Percentiles rank a stretch among this genome's conserved stretches.
phyloP scores from a whole-genome alignment of 1,140 invertebrate species.

The Drosophila rufa region DNA sequence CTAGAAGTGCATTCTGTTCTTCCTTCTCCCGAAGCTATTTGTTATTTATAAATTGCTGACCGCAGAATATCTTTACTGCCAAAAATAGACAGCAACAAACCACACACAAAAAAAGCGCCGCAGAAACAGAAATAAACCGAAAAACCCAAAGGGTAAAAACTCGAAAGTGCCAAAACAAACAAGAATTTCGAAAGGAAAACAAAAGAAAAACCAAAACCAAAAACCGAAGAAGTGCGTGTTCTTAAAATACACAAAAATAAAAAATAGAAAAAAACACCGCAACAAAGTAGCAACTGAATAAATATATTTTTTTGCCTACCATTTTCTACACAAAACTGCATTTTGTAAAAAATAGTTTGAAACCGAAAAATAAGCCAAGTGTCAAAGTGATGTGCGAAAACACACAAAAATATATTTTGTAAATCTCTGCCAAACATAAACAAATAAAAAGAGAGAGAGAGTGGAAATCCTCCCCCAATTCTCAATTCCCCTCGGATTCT shows the following conservation, averaged over 20 bases:
- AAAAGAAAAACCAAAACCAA: conserved; percentile 10
- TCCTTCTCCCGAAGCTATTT: conserved; percentile 63
- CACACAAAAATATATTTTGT: conserved; percentile 21
- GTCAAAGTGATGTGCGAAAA: conserved; percentile 65
- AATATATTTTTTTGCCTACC: conserved; percentile 17
- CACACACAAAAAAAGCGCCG: conserved; percentile 46
- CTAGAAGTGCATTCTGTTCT: conserved; percentile 55
- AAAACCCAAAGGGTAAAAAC: conserved; percentile 77
- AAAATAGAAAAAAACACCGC: conserved; percentile 28
- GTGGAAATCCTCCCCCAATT: too few species aligned
- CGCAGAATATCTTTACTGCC: conserved; percentile 67
- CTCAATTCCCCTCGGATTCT: conserved; percentile 17
- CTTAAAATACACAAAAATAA: conserved; percentile 32
- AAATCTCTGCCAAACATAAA: conserved; percentile 33
- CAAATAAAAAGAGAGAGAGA: conserved; percentile 9
- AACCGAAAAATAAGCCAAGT: conserved; percentile 34
- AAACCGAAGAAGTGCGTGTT: conserved; percentile 33
- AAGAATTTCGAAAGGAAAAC: conserved; percentile 28
- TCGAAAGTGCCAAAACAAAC: conserved; percentile 70
- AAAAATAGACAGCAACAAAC: conserved; percentile 61
- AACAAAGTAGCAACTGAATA: conserved; percentile 28
- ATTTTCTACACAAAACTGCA: conserved; percentile 38
- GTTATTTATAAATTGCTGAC: conserved; percentile 80
- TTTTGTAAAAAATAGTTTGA: conserved; percentile 30
- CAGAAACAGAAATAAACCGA: conserved; percentile 56